Percentiles rank a stretch among this genome's conserved stretches.
Evolutionary conservation across 2,797 vertebrate genomes (phyloP).

Genomic region (Arctocebus calabarensis): DNA sequence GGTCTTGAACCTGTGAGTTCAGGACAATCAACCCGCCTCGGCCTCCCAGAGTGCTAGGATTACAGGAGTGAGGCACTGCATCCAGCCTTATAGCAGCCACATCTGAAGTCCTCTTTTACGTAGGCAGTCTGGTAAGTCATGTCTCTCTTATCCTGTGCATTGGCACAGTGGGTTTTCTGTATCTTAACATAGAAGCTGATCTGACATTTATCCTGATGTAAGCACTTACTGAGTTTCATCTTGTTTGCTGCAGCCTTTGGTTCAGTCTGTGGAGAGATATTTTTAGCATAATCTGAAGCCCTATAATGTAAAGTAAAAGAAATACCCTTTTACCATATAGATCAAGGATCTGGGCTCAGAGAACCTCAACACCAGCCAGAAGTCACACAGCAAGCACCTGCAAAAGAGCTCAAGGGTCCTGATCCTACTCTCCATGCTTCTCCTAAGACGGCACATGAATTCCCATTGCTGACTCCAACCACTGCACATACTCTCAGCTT

Average conservation of each 20-base stretch:
- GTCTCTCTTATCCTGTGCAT: background rate
- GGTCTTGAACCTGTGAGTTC: too few relatives aligned
- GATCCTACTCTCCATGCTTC: background rate
- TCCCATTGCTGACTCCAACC: background rate
- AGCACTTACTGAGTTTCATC: background rate
- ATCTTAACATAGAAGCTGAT: conserved; percentile 3
- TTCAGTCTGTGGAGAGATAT: background rate
- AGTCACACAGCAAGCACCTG: background rate
- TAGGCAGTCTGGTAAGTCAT: background rate
- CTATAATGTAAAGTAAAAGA: conserved; percentile 29
- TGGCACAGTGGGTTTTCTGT: background rate
- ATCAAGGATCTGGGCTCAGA: background rate
- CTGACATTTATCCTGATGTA: background rate
- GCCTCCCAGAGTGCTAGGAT: too few relatives aligned
- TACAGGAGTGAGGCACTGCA: too few relatives aligned
- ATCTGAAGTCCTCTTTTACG: background rate
- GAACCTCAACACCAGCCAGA: background rate
- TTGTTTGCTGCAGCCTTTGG: background rate
- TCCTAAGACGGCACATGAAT: background rate
- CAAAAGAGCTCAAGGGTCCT: background rate
- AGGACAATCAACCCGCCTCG: too few relatives aligned
- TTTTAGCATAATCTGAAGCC: conserved; percentile 26
- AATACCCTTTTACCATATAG: background rate
- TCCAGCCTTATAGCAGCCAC: background rate
- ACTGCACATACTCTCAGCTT: background rate